These are phyloP conservation scores for Stegana nigrithorax DNA, from an alignment of 2,888 invertebrate species.

Conservation along the genomic window DNA sequence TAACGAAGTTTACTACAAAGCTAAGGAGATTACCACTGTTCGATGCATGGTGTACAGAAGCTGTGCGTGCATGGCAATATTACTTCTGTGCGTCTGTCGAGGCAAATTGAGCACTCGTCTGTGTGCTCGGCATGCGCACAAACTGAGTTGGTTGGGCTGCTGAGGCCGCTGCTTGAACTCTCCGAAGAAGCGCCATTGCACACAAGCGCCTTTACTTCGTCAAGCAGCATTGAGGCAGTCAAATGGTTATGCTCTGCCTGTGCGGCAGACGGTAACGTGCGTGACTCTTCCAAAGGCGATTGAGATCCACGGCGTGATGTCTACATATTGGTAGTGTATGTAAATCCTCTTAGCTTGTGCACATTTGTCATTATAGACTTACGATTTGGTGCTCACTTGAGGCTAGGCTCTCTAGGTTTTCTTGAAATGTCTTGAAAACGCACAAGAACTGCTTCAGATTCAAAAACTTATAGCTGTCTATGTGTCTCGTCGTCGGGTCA, in stretches of 20 bases:
- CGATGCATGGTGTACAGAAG: constrained; percentile 78
- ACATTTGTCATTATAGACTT: constrained; percentile 16
- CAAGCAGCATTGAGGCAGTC: constrained; percentile 67
- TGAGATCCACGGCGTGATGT: constrained; percentile 36
- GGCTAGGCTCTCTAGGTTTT: constrained; percentile 67
- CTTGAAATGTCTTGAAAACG: constrained; percentile 72
- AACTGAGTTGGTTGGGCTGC: constrained; percentile 42
- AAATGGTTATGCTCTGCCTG: constrained; percentile 26
- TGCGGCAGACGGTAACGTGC: background rate
- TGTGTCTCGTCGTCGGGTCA: constrained; percentile 70
- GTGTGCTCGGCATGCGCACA: constrained; percentile 59
- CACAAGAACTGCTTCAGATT: constrained; percentile 76
- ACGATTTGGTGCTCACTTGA: constrained; percentile 59
- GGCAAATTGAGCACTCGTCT: constrained; percentile 78
- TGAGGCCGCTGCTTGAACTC: constrained; percentile 30
- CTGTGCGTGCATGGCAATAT: constrained; percentile 78
- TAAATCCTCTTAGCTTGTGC: background rate
- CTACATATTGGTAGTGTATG: constrained; percentile 21
- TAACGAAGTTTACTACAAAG: no score
- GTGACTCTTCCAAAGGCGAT: constrained; percentile 30
- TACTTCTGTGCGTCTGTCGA: constrained; percentile 77
- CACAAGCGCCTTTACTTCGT: constrained; percentile 57
- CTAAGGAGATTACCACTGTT: constrained; percentile 79
- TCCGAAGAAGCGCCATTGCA: constrained; percentile 21
- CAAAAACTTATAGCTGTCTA: constrained; percentile 73